Evolutionary conservation across 2,797 vertebrate species (phyloP), one percentile per base, ranked within the genome.

Genomic region (Liasis olivaceus): DNA sequence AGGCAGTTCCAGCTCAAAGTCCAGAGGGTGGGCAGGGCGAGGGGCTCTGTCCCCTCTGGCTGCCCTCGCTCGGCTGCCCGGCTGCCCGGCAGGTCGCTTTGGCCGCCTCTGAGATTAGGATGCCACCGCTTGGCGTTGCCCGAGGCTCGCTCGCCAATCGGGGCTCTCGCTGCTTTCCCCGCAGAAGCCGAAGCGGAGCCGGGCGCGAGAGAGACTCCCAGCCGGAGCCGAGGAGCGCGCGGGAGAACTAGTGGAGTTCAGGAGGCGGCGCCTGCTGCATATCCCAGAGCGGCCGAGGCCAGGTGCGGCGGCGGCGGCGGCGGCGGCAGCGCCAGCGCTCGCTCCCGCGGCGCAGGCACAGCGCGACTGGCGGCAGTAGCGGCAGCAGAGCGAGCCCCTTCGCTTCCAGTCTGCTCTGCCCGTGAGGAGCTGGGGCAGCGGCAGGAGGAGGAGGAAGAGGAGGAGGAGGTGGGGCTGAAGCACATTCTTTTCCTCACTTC

Each of bases 321-420:
- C 62, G 1, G 66, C 14, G 1, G 95, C 95, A 95, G 96, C 95
- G 95, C 96, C 97, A 95, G 96, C 93, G 97, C 95, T 95, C 95
- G 94, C 89, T 96, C 95, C 95, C 87, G 95, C 93, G 89, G 96
- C 95, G 93, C 96, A 92, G 92, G 95, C 95, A 95, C 96, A 87
- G 89, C 94, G 69, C 91, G 60, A 54, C 72, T 93, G 63, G 94
- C 93, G 59, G 94, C 95, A 0, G 77, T 93, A 59, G 91, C 60
- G 28, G 89, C 95, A 2, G 24, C 85, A 91, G 93, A 93, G 91
- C 26, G 88, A 86, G 92, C 93, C 92, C 93, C 94, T 85, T 94
- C 94, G 24, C 93, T 60, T 92, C 89, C 89, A 20, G 92, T 90
- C 94, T 93, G 94, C 94, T 92, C 92, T 60, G 94, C 87, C 42